Conservation (phyloP, 2,797 vertebrate genomes). For the Oryzias dopingdopingensis region DNA sequence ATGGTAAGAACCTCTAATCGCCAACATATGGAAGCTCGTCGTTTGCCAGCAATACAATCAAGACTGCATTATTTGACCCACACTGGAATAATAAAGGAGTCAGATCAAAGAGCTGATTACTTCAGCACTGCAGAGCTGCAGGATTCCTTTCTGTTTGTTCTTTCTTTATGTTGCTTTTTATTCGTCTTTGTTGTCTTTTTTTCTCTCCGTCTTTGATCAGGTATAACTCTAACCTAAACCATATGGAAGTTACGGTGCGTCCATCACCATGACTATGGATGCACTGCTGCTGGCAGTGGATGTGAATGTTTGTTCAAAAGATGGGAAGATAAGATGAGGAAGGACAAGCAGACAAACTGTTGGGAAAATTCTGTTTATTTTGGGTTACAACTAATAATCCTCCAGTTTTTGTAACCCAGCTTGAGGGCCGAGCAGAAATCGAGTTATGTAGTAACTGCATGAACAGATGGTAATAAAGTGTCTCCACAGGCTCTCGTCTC, state of each 20-base stretch:
- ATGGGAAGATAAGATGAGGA: background rate
- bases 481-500: no score
- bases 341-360: background rate
- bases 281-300: constrained; percentile 9
- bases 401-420: background rate
- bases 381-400: background rate
- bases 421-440: no score
- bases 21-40: constrained; percentile 74
- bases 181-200: constrained; percentile 48
- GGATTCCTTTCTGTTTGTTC: constrained; percentile 55
- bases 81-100: constrained; percentile 77
- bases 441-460: no score
- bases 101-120: constrained; percentile 79
- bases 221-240: constrained; percentile 31
- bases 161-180: constrained; percentile 48
- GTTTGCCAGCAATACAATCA: constrained; percentile 72
- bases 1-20: constrained; percentile 67
- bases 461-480: no score
- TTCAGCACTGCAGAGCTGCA: constrained; percentile 61
- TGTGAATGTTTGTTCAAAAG: constrained; percentile 1
- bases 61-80: constrained; percentile 74
- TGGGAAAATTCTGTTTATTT: background rate
- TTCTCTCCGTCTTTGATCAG: constrained; percentile 17
- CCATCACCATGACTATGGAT: constrained; percentile 30
- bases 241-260: constrained; percentile 30